Percentiles rank a stretch among this genome's conserved stretches.
These are phyloP conservation scores for Gymnopithys bicolor DNA, from an alignment of 2,797 vertebrate species.

Conservation along the genomic window DNA sequence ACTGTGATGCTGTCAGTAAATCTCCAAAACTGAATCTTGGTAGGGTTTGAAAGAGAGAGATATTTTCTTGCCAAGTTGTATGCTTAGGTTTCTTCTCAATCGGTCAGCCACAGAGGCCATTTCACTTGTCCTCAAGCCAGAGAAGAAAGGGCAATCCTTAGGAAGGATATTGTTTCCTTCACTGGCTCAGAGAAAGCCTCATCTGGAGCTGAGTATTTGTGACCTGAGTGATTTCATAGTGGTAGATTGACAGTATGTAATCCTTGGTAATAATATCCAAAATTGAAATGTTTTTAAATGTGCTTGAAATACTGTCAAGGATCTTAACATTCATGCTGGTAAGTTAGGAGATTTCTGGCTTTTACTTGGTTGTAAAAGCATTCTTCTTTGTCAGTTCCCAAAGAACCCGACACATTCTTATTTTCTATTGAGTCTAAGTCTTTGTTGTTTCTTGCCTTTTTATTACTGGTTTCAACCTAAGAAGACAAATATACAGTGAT, in stretches of 20 bases:
- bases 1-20: neutral
- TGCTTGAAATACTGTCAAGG: slow-evolving; percentile 1
- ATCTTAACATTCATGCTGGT: slow-evolving; percentile 9
- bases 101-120: neutral
- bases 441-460: slow-evolving; percentile 47
- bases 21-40: neutral
- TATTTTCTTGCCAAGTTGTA: neutral
- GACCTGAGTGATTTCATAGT: neutral
- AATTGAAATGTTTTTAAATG: neutral
- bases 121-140: neutral
- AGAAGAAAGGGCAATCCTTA: neutral
- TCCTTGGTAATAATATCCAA: neutral
- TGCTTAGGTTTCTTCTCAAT: neutral
- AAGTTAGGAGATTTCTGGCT: slow-evolving; percentile 9
- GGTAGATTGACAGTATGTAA: neutral
- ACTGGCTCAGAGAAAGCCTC: neutral
- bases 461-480: slow-evolving; percentile 67
- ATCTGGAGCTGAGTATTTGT: neutral
- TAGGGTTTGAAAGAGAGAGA: neutral
- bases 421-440: slow-evolving; percentile 49
- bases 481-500: slow-evolving; percentile 58
- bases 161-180: neutral
- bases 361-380: slow-evolving; percentile 30
- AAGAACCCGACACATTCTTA: slow-evolving; percentile 9
- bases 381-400: slow-evolving; percentile 6